A percentile compares a stretch with the other conserved stretches of the same genome.
phyloP scores from a whole-genome alignment of 2,888 invertebrate genomes.

The Acanthosepion lycidas region DNA sequence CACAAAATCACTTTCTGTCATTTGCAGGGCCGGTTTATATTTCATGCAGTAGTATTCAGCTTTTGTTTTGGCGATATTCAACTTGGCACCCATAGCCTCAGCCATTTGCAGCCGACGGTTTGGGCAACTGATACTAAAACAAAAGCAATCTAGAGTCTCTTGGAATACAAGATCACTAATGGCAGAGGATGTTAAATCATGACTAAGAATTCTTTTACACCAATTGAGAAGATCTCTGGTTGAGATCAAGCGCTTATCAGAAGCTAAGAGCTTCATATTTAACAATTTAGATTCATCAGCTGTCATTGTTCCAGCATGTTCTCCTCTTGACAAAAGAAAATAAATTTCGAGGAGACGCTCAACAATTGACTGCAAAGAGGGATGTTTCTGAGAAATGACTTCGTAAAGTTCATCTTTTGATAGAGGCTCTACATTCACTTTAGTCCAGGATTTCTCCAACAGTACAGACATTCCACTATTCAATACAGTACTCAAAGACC shows the following conservation, averaged over 20 bases:
- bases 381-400: constrained; percentile 78
- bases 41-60: constrained; percentile 86
- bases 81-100: constrained; percentile 82
- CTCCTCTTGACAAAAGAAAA: constrained; percentile 84
- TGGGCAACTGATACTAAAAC: constrained; percentile 82
- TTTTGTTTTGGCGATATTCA: constrained; percentile 80
- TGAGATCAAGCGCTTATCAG: constrained; percentile 71
- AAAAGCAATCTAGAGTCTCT: constrained; percentile 93
- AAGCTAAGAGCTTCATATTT: constrained; percentile 65
- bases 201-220: constrained; percentile 85
- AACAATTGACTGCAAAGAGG: constrained; percentile 83
- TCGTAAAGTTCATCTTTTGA: constrained; percentile 83
- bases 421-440: constrained; percentile 87
- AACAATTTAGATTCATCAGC: constrained; percentile 49
- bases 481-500: not conserved
- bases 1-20: constrained; percentile 79
- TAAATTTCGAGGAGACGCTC: constrained; percentile 88
- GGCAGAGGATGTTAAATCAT: constrained; percentile 78
- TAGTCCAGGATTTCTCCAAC: constrained; percentile 87
- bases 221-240: constrained; percentile 91
- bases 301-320: constrained; percentile 75
- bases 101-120: constrained; percentile 77
- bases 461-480: constrained; percentile 74
- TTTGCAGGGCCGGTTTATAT: constrained; percentile 85
- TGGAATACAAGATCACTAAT: constrained; percentile 77